These are phyloP conservation scores for Sebastes itinus DNA, from an alignment of 2,797 vertebrate genomes.

Conservation along the genomic window DNA sequence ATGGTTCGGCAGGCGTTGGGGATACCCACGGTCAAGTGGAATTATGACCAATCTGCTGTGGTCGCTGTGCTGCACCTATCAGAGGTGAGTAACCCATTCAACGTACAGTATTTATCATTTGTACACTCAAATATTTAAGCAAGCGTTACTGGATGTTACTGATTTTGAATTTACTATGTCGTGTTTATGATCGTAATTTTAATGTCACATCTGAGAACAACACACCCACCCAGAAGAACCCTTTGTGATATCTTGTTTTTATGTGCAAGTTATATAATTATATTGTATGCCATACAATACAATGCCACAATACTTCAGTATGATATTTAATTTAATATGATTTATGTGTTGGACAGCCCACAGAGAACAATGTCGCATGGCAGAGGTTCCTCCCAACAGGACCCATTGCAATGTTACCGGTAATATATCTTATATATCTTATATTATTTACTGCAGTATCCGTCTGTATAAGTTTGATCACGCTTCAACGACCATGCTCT, in stretches of 20 bases:
- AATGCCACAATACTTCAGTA: constrained; percentile 1
- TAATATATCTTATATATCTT: constrained; percentile 71
- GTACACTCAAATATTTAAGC: background rate
- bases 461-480: background rate
- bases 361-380: constrained; percentile 98
- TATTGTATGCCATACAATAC: constrained; percentile 14
- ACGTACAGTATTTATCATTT: background rate
- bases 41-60: constrained; percentile 94
- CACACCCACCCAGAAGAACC: background rate
- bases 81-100: constrained; percentile 81
- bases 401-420: constrained; percentile 95
- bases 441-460: constrained; percentile 1
- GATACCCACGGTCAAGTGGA: constrained; percentile 91
- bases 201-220: constrained; percentile 33
- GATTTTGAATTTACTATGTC: background rate
- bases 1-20: constrained; percentile 87
- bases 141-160: constrained; percentile 6
- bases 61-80: constrained; percentile 95
- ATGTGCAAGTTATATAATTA: constrained; percentile 20
- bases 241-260: constrained; percentile 33
- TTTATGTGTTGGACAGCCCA: constrained; percentile 83
- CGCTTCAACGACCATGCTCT: background rate
- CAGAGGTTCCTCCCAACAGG: constrained; percentile 97
- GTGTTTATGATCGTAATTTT: constrained; percentile 25
- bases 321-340: constrained; percentile 21